Conservation (phyloP, 2,113 vertebrate species). For the Ameiurus melas region DNA sequence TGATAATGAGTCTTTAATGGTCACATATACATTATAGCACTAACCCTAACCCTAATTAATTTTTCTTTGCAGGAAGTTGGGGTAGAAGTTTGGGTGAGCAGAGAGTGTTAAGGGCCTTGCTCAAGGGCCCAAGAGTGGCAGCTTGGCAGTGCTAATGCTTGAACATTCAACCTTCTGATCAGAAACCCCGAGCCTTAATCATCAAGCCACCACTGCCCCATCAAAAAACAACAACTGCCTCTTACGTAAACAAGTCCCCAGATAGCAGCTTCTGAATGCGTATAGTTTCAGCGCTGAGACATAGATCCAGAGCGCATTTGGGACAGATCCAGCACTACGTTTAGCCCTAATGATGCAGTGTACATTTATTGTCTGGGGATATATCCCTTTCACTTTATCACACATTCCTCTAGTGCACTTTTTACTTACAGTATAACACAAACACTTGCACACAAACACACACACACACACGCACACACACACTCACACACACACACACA, state of each 20-base stretch:
- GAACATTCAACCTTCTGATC: too few species aligned
- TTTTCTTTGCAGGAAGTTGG: too few species aligned
- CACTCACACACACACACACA: conserved; percentile 37
- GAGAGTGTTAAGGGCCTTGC: too few species aligned
- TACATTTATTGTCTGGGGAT: background rate
- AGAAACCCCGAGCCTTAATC: too few species aligned
- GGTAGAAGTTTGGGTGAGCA: too few species aligned
- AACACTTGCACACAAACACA: conserved; percentile 25
- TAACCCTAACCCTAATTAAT: too few species aligned
- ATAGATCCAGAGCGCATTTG: background rate
- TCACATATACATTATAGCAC: too few species aligned
- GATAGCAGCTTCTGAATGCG: background rate
- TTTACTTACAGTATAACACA: conserved; percentile 26
- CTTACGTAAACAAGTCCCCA: background rate
- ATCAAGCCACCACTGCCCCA: too few species aligned
- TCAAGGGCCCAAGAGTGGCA: too few species aligned
- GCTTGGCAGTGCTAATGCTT: too few species aligned
- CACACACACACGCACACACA: background rate
- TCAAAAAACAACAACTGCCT: background rate
- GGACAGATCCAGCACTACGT: background rate
- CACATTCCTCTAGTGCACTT: conserved; percentile 66
- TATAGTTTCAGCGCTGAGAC: background rate
- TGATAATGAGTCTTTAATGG: too few species aligned
- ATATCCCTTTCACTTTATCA: background rate
- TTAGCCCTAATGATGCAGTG: background rate